phyloP scores from a whole-genome alignment of 2,113 vertebrate species.

The Odocoileus virginianus region DNA sequence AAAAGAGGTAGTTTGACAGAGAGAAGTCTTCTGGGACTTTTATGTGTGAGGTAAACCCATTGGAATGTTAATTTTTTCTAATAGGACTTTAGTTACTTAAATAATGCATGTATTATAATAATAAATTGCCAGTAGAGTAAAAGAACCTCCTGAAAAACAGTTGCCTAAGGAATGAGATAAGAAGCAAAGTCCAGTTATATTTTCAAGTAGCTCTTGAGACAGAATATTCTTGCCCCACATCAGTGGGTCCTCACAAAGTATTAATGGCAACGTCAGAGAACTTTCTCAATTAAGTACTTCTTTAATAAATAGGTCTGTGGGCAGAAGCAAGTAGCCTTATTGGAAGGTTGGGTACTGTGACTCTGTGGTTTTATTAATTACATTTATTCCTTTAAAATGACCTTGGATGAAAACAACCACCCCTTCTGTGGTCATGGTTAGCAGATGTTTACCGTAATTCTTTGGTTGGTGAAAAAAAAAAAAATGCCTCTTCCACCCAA shows the following conservation, averaged over 20 bases:
- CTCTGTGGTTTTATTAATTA: slow-evolving; percentile 80
- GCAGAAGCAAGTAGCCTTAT: slow-evolving; percentile 71
- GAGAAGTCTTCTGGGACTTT: not conserved
- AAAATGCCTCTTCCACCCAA: slow-evolving; percentile 82
- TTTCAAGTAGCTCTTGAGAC: not conserved
- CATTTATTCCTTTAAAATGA: slow-evolving; percentile 82
- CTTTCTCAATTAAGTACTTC: slow-evolving; percentile 45
- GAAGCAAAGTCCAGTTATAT: not conserved
- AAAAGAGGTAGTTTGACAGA: slow-evolving; percentile 22
- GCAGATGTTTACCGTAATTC: slow-evolving; percentile 87
- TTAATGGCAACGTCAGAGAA: slow-evolving; percentile 60
- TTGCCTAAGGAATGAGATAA: not conserved
- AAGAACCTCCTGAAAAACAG: not conserved
- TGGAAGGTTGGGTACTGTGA: slow-evolving; percentile 66
- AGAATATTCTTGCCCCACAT: not conserved
- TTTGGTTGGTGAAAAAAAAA: slow-evolving; percentile 75
- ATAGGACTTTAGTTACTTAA: not conserved
- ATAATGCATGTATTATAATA: not conserved
- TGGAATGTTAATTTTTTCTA: not conserved
- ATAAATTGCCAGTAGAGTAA: not conserved
- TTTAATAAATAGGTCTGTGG: slow-evolving; percentile 73
- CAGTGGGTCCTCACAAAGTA: not conserved
- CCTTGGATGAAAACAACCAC: slow-evolving; percentile 78
- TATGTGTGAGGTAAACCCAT: not conserved
- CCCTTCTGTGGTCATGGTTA: slow-evolving; percentile 82